Evolutionary conservation across 1,140 invertebrate genomes (phyloP).

Genomic region (Platyura marginata): DNA sequence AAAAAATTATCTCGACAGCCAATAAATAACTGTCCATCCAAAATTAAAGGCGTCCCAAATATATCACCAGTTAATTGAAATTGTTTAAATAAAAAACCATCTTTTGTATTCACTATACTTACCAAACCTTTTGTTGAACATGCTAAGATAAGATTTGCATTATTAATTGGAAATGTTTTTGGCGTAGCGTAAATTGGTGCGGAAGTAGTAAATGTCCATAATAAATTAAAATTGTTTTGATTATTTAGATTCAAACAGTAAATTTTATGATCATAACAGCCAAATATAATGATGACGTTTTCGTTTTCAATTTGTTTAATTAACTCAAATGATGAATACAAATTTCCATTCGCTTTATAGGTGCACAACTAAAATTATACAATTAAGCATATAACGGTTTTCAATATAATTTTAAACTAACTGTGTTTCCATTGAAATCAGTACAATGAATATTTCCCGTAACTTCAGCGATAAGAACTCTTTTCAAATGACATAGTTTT

Average conservation of each 20-base stretch:
- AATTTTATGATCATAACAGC: constrained; percentile 16
- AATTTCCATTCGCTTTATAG: not conserved
- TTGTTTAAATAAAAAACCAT: not conserved
- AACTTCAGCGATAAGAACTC: constrained; percentile 15
- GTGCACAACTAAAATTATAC: not conserved
- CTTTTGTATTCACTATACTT: constrained; percentile 1
- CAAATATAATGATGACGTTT: constrained; percentile 9
- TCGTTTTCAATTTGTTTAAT: not conserved
- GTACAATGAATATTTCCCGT: constrained; percentile 11
- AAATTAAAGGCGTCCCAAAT: constrained; percentile 39
- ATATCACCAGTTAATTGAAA: constrained; percentile 27
- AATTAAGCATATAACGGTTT: too few species aligned
- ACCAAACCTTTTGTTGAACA: constrained; percentile 2
- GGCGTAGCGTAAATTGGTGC: constrained; percentile 3
- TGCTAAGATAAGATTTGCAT: not conserved
- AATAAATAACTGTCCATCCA: constrained; percentile 26
- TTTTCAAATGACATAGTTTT: constrained; percentile 3
- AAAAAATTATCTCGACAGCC: constrained; percentile 44
- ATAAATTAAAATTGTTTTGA: not conserved
- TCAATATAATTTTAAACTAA: too few species aligned
- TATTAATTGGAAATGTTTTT: not conserved
- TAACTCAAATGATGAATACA: constrained; percentile 1
- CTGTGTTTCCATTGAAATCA: not conserved
- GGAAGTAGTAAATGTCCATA: not conserved
- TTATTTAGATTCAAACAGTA: constrained; percentile 11